Percentiles rank a stretch among this genome's conserved stretches.
phyloP scores from a whole-genome alignment of 2,113 vertebrate species.

The Alexandromys fortis region DNA sequence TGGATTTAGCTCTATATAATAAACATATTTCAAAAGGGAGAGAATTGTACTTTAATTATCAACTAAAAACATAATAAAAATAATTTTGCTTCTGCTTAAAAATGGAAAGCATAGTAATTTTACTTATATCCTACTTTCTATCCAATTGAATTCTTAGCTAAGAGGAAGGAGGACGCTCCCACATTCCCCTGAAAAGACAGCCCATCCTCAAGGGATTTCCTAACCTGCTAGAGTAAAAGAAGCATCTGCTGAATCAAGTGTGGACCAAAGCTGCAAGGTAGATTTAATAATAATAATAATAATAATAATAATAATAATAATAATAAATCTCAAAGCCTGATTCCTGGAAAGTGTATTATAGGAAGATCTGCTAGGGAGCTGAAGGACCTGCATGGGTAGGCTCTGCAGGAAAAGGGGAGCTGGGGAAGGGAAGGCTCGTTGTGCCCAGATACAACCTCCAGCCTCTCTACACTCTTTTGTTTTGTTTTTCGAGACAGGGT shows the following conservation, averaged over 20 bases:
- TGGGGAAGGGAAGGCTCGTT: not conserved
- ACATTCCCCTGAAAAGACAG: not conserved
- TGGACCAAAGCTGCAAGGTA: not conserved
- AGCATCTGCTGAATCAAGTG: not conserved
- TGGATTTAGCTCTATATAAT: not conserved
- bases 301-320: too few relatives aligned
- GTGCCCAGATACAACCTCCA: not conserved
- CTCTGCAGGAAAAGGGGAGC: not conserved
- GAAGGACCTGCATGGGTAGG: not conserved
- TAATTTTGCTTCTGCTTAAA: conserved; percentile 30
- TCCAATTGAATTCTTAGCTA: conserved; percentile 13
- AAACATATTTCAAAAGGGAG: not conserved
- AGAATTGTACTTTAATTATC: not conserved
- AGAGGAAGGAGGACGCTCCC: not conserved
- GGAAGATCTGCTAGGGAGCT: too few relatives aligned
- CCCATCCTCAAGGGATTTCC: not conserved
- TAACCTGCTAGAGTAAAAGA: not conserved
- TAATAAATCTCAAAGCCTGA: not conserved
- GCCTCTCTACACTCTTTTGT: not conserved
- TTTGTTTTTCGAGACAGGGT: not conserved
- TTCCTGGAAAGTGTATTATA: not conserved
- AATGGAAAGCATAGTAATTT: conserved; percentile 36
- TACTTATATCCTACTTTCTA: conserved; percentile 38
- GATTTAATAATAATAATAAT: not conserved
- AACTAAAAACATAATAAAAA: conserved; percentile 14